Evolutionary conservation across 2,888 invertebrate genomes (phyloP), one percentile per base, ranked within the genome.

Genomic region (Trichopoda pennipes): DNA sequence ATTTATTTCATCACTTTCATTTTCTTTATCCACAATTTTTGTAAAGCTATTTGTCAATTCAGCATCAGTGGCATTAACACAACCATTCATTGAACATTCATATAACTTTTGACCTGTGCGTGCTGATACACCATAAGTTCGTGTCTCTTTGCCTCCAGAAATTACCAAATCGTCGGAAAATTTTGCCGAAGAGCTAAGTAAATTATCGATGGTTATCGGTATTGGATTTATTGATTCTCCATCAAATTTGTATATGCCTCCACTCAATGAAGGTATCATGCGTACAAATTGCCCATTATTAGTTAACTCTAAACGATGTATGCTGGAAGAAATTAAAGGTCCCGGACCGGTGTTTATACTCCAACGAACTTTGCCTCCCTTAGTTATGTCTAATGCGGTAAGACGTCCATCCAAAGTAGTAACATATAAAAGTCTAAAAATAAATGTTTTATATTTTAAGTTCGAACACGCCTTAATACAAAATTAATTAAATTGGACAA

Each of bases 211-310:
- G 53, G 95, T 94, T 84, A 99, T 94, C 0, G 98, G 98, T 81
- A 97, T 92, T 0, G 96, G 95, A 91, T 98, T 96, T 61, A 99
- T 94, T 81, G 94, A 95, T 80, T 96, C 95, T 0, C 97, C 98
- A 90, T 98, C 96, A 90, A 98, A 96, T 90, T 96, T 96, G 92
- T 98, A 99, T 63, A 99, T 92, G 3, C 95, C 94, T 1, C 99
- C 99, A 87, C 95, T 96, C 12, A 99, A 92, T 0, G 99, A 98
- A 1, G 99, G 99, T 87, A 99, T 97, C 88, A 99, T 93, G 61
- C 97, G 93, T 19, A 97, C 94, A 94, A 95, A 95, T 89, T 96
- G 95, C 2, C 97, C 97, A 88, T 96, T 95, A 74, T 95, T 95
- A 47, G 95, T 95, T 53, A 97, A 91, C 93, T 98, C 97, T 85